Evolutionary conservation across 2,888 invertebrate genomes (phyloP).

Genomic region (Stramonita haemastoma): DNA sequence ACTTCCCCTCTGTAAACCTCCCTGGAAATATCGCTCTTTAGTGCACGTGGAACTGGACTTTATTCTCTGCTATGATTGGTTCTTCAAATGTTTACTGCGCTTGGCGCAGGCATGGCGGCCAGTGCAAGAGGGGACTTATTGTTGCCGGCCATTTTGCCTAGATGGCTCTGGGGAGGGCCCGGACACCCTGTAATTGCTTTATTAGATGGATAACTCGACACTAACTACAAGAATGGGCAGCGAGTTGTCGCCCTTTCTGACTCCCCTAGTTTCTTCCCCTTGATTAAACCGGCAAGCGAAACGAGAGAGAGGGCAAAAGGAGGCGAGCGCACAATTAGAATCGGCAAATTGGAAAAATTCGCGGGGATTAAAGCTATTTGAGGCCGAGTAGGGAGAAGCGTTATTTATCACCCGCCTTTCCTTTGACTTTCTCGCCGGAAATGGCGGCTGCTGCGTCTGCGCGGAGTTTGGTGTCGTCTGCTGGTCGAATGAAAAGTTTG

Average conservation of each 20-base stretch:
- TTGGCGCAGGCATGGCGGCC: not conserved
- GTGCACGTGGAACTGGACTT: conserved; percentile 13
- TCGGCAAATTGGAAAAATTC: conserved; percentile 55
- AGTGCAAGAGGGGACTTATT: conserved; percentile 45
- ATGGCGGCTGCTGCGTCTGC: conserved; percentile 32
- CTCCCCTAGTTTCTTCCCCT: conserved; percentile 31
- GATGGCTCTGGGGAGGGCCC: conserved; percentile 44
- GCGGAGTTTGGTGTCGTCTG: conserved; percentile 44
- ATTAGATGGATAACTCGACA: conserved; percentile 59
- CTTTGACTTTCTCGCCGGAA: conserved; percentile 41
- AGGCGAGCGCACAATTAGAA: conserved; percentile 51
- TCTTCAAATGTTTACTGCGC: conserved; percentile 27
- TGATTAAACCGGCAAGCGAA: conserved; percentile 49
- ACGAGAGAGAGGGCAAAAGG: conserved; percentile 40
- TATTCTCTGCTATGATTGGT: conserved; percentile 15
- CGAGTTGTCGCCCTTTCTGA: conserved; percentile 41
- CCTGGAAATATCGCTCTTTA: conserved; percentile 1
- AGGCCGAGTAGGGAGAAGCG: conserved; percentile 47
- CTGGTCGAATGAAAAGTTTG: conserved; percentile 46
- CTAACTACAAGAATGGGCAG: conserved; percentile 48
- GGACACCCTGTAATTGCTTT: conserved; percentile 57
- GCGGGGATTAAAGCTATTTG: conserved; percentile 52
- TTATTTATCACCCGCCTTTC: conserved; percentile 51
- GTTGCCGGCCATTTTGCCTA: conserved; percentile 45
- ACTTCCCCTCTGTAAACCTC: not conserved